Conservation (phyloP, 2,888 invertebrate species). For the Bellardia pandia region DNA sequence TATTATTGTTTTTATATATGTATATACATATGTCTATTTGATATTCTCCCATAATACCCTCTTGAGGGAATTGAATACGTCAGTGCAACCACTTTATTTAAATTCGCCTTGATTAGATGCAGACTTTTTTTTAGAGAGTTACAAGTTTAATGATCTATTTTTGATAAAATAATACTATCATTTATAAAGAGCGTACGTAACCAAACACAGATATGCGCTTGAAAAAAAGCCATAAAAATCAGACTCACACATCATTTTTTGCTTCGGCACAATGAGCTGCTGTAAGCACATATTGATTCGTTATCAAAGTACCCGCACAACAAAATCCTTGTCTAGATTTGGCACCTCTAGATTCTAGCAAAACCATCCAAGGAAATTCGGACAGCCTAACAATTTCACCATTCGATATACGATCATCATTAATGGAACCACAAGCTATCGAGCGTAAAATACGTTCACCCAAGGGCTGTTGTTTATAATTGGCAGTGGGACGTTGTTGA, state of each 20-base stretch:
- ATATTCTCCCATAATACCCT: too few species aligned
- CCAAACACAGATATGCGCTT: too few species aligned
- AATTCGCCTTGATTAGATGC: too few species aligned
- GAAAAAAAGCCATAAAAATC: not conserved
- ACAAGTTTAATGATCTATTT: too few species aligned
- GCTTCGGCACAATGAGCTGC: slow-evolving; percentile 75
- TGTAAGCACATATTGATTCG: slow-evolving; percentile 75
- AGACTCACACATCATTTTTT: slow-evolving; percentile 66
- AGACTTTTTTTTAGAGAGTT: too few species aligned
- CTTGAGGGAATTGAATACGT: too few species aligned
- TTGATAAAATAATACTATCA: too few species aligned
- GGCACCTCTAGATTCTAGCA: slow-evolving; percentile 85
- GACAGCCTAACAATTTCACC: slow-evolving; percentile 86
- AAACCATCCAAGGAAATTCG: slow-evolving; percentile 90
- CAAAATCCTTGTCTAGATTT: slow-evolving; percentile 79
- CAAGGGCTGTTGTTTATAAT: slow-evolving; percentile 27
- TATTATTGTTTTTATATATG: too few species aligned
- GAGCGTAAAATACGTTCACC: slow-evolving; percentile 67
- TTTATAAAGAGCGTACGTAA: too few species aligned
- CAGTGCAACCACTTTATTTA: too few species aligned
- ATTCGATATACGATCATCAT: slow-evolving; percentile 85
- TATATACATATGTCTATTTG: too few species aligned
- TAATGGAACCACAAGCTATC: slow-evolving; percentile 85
- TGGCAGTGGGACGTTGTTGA: slow-evolving; percentile 6
- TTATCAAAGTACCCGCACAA: slow-evolving; percentile 76